Percentiles rank a stretch among this genome's conserved stretches.
phyloP scores from a whole-genome alignment of 2,888 invertebrate species.

The Habroteleia sp. region DNA sequence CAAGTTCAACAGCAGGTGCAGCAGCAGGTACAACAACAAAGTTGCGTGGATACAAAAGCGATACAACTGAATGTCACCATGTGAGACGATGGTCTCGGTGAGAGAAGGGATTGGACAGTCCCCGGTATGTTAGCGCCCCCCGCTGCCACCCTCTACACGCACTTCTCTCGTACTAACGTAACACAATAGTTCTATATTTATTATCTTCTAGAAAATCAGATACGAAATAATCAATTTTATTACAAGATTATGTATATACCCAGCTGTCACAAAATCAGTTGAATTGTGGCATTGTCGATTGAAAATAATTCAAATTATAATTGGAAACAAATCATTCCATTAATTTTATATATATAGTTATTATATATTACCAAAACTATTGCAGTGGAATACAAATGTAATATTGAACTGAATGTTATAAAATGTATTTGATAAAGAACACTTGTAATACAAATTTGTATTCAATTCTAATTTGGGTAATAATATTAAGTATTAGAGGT shows the following conservation, averaged over 20 bases:
- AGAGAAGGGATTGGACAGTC: conserved; percentile 73
- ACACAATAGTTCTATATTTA: conserved; percentile 80
- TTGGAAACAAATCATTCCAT: neutral
- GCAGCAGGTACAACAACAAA: conserved; percentile 76
- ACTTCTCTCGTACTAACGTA: conserved; percentile 81
- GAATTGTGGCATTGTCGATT: neutral
- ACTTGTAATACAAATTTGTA: conserved; percentile 19
- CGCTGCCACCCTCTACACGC: conserved; percentile 81
- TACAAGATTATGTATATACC: conserved; percentile 70
- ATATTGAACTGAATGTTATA: neutral
- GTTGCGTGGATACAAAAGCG: conserved; percentile 80
- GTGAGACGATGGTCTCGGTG: conserved; percentile 77
- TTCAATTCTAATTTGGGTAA: conserved; percentile 1
- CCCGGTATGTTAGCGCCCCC: conserved; percentile 77
- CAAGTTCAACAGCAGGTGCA: conserved; percentile 76
- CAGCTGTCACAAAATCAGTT: conserved; percentile 21
- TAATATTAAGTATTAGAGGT: neutral
- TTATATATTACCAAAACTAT: too few relatives aligned
- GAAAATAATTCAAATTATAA: neutral
- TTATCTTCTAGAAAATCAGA: conserved; percentile 78
- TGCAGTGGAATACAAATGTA: too few relatives aligned
- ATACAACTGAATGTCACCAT: conserved; percentile 81
- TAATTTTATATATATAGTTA: too few relatives aligned
- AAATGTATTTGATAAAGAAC: too few relatives aligned
- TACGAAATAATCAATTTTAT: conserved; percentile 79